A percentile compares a stretch with the other conserved stretches of the same genome.
These are phyloP conservation scores for Neotoxoptera formosana DNA, from an alignment of 1,140 invertebrate species.

Conservation along the genomic window DNA sequence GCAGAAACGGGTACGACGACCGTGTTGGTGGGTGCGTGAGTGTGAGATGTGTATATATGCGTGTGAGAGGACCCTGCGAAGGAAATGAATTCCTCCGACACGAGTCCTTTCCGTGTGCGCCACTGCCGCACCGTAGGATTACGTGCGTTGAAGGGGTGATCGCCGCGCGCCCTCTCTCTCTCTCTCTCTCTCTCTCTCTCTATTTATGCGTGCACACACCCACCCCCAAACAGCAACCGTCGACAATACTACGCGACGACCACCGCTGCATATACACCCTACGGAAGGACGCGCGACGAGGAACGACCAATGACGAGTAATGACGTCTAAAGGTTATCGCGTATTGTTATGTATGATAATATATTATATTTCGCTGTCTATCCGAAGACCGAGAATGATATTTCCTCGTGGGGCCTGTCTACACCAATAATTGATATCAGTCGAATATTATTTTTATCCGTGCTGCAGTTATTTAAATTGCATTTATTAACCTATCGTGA, in stretches of 20 bases:
- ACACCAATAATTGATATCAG: not conserved
- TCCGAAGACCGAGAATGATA: not conserved
- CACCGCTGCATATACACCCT: not conserved
- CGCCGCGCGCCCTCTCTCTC: not conserved
- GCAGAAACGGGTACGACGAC: not conserved
- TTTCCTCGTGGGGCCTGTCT: not conserved
- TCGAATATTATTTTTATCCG: not conserved
- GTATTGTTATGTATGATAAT: not conserved
- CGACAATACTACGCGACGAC: not conserved
- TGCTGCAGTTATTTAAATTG: not conserved
- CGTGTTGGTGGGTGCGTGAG: not conserved
- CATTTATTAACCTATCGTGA: not conserved
- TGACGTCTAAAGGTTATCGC: conserved; percentile 28
- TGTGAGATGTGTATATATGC: not conserved
- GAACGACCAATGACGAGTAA: not conserved
- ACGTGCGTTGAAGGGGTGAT: not conserved
- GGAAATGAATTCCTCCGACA: conserved; percentile 36
- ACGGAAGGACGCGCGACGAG: not conserved
- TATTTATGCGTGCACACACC: not conserved
- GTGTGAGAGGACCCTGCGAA: conserved; percentile 4
- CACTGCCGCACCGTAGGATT: not conserved
- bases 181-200: too few relatives aligned
- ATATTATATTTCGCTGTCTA: not conserved
- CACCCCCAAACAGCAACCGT: not conserved
- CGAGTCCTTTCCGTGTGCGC: not conserved